phyloP scores from a whole-genome alignment of 2,797 vertebrate genomes.

The Anas bernieri region DNA sequence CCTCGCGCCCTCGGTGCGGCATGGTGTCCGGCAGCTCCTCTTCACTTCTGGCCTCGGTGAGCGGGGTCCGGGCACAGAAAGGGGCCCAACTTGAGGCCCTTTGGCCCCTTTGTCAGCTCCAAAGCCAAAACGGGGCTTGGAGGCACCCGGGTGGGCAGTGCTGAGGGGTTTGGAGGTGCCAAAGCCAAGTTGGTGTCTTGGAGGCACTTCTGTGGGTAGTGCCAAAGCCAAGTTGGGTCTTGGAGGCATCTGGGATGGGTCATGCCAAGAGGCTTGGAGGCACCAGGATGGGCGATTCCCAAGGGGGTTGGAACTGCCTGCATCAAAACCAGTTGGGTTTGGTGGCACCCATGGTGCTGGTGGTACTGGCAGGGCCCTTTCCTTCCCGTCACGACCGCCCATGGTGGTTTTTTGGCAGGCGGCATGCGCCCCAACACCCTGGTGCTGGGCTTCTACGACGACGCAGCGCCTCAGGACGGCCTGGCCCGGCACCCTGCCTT shows the following conservation, averaged over 20 bases:
- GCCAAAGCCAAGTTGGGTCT: not conserved
- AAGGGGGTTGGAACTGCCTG: not conserved
- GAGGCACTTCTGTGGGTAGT: accelerated
- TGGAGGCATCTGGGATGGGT: not conserved
- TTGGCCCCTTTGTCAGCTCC: accelerated
- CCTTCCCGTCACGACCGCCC: not conserved
- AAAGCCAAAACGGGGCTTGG: not conserved
- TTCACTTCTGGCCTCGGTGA: constrained; percentile 93
- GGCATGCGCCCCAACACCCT: constrained; percentile 94
- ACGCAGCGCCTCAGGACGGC: constrained; percentile 78
- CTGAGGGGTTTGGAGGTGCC: no score
- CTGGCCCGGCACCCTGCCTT: constrained; percentile 68
- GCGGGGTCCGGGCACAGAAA: not conserved
- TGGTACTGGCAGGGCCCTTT: not conserved
- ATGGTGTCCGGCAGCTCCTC: constrained; percentile 90
- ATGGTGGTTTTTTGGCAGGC: constrained; percentile 64
- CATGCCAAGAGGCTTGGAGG: not conserved
- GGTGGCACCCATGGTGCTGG: not conserved
- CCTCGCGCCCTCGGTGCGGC: constrained; percentile 85
- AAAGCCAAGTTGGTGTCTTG: no score
- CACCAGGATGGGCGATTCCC: not conserved
- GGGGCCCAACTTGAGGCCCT: no score
- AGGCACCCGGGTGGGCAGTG: not conserved
- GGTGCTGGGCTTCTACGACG: constrained; percentile 89
- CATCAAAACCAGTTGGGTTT: not conserved